phyloP scores from a whole-genome alignment of 2,113 vertebrate species.

The Calyptommatus sinebrachiatus region DNA sequence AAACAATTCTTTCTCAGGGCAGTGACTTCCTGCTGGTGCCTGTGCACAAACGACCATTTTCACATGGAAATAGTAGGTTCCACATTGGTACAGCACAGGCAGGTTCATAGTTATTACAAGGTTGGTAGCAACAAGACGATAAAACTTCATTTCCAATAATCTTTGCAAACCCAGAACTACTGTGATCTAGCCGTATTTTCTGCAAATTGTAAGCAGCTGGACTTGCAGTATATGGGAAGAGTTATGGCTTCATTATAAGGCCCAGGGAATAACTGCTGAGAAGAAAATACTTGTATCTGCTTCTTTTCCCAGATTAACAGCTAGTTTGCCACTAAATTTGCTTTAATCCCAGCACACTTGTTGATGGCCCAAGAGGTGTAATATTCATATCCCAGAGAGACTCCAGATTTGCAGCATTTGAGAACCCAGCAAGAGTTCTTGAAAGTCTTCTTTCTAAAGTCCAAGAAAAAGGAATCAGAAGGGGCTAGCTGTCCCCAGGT shows the following conservation, averaged over 20 bases:
- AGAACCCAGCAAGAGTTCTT: no score
- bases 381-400: no score
- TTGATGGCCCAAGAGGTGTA: no score
- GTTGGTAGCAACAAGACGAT: slow-evolving; percentile 32
- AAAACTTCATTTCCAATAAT: not conserved
- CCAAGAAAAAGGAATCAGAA: no score
- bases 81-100: not conserved
- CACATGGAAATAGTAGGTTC: slow-evolving; percentile 47
- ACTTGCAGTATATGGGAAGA: slow-evolving; percentile 19
- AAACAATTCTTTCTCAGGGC: slow-evolving; percentile 52
- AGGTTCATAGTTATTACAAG: not conserved
- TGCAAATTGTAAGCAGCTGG: slow-evolving; percentile 23
- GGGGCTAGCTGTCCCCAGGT: no score
- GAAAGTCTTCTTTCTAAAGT: no score
- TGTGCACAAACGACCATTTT: slow-evolving; percentile 53
- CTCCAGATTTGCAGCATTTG: no score
- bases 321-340: no score
- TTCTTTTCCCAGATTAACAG: no score
- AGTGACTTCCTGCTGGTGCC: slow-evolving; percentile 40
- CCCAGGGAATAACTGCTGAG: no score
- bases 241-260: not conserved
- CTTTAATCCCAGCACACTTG: no score
- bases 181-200: slow-evolving; percentile 36
- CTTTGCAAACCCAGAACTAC: slow-evolving; percentile 16
- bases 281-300: no score